Conservation (phyloP, 2,797 vertebrate genomes). For the Merluccius polli region DNA sequence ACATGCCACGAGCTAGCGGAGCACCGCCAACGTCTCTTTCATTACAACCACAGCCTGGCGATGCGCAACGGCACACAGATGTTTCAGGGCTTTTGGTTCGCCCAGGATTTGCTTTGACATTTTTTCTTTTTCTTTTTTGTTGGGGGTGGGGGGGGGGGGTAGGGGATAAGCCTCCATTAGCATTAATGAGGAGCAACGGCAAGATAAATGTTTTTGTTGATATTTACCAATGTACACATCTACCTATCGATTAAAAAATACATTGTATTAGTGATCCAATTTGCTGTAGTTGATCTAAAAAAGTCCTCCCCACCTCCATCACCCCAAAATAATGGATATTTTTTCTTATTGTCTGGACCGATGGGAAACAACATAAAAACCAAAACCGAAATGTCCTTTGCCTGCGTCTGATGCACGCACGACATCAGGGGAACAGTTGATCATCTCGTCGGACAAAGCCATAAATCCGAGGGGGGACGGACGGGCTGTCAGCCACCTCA, state of each 20-base stretch:
- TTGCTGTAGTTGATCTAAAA: no score
- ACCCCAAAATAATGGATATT: no score
- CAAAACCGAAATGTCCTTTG: not conserved
- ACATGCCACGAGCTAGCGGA: slow-evolving; percentile 19
- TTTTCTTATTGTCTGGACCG: not conserved
- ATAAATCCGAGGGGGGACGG: not conserved
- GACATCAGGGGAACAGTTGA: not conserved
- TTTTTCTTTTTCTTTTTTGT: slow-evolving; percentile 39
- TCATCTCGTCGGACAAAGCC: not conserved
- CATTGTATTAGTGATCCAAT: no score
- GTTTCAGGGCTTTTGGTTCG: slow-evolving; percentile 63
- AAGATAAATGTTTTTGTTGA: no score
- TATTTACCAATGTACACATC: no score
- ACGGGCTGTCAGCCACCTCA: not conserved
- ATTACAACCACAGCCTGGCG: slow-evolving; percentile 64
- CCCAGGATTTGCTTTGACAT: slow-evolving; percentile 60
- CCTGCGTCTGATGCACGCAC: not conserved
- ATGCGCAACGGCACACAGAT: slow-evolving; percentile 61
- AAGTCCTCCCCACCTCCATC: no score
- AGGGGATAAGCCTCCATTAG: no score
- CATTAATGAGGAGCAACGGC: no score
- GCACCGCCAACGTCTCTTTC: slow-evolving; percentile 61
- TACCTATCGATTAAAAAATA: no score
- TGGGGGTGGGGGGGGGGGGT: no score
- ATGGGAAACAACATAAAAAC: not conserved